Percentiles rank a stretch among this genome's conserved stretches.
Evolutionary conservation across 2,797 vertebrate genomes (phyloP).

Genomic region (Tiaroga cobitis): DNA sequence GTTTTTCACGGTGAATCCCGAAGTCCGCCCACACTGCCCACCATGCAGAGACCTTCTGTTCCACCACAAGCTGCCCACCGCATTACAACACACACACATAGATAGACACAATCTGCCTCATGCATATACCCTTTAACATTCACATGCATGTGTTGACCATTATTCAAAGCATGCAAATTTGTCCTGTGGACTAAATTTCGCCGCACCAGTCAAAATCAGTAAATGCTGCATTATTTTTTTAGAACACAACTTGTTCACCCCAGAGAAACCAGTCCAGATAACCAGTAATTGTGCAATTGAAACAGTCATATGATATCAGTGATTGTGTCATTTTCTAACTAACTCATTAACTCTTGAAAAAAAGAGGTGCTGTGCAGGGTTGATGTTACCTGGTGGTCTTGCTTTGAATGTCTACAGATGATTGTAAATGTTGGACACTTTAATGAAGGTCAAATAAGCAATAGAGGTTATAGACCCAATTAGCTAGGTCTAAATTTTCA

Average conservation of each 20-base stretch:
- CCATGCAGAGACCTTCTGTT: conserved; percentile 87
- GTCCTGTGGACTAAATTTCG: background rate
- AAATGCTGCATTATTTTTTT: background rate
- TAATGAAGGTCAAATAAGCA: too few species aligned
- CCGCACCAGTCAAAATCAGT: background rate
- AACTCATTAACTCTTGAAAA: background rate
- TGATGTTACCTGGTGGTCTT: too few species aligned
- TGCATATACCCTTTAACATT: conserved; percentile 24
- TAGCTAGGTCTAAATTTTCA: background rate
- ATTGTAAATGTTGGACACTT: too few species aligned
- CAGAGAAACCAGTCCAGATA: background rate
- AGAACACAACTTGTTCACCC: background rate
- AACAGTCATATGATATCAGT: conserved; percentile 4
- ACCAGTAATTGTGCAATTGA: background rate
- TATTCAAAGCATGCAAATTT: background rate
- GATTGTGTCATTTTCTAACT: conserved; percentile 1
- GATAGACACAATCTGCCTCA: conserved; percentile 47
- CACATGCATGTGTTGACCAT: conserved; percentile 26
- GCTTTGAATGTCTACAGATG: too few species aligned
- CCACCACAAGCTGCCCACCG: conserved; percentile 67
- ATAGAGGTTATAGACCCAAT: background rate
- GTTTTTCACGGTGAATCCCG: conserved; percentile 84
- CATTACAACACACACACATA: conserved; percentile 63
- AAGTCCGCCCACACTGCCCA: conserved; percentile 82
- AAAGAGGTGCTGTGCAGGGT: background rate